Evolutionary conservation across 1,140 invertebrate genomes (phyloP).

Genomic region (Pseudachorutes palmiensis): DNA sequence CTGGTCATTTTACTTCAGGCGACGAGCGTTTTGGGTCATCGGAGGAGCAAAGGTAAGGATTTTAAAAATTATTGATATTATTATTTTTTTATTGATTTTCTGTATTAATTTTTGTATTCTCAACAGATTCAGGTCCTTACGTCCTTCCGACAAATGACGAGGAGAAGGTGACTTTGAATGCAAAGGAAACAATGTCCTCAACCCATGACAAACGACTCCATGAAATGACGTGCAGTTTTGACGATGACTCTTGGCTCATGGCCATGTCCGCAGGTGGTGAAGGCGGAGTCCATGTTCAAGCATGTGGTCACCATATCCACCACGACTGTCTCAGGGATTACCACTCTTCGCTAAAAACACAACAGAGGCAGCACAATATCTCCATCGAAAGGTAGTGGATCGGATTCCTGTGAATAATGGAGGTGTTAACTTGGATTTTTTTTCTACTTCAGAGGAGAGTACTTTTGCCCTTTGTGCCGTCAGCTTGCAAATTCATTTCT

Average conservation of each 20-base stretch:
- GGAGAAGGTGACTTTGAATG: slow-evolving; percentile 47
- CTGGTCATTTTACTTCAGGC: slow-evolving; percentile 80
- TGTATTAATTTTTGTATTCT: neutral
- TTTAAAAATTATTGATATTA: slow-evolving; percentile 27
- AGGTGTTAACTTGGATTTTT: neutral
- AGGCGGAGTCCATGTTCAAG: slow-evolving; percentile 82
- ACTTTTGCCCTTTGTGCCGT: slow-evolving; percentile 84
- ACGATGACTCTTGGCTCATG: slow-evolving; percentile 67
- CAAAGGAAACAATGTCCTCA: slow-evolving; percentile 49
- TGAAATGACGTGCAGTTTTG: slow-evolving; percentile 62
- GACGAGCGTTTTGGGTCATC: slow-evolving; percentile 70
- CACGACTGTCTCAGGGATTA: slow-evolving; percentile 80
- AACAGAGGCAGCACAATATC: slow-evolving; percentile 62
- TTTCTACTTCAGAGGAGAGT: slow-evolving; percentile 63
- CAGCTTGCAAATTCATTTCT: slow-evolving; percentile 88
- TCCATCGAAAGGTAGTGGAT: slow-evolving; percentile 55
- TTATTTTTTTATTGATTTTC: slow-evolving; percentile 2
- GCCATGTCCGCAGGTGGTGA: slow-evolving; percentile 66
- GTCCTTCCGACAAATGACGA: slow-evolving; percentile 59
- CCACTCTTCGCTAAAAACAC: slow-evolving; percentile 65
- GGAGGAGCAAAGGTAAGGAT: slow-evolving; percentile 53
- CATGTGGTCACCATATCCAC: slow-evolving; percentile 92
- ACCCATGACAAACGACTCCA: slow-evolving; percentile 61
- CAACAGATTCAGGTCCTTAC: neutral
- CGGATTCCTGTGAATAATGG: neutral